These are phyloP conservation scores for Sitobion miscanthi DNA, from an alignment of 1,140 invertebrate genomes.

Conservation along the genomic window DNA sequence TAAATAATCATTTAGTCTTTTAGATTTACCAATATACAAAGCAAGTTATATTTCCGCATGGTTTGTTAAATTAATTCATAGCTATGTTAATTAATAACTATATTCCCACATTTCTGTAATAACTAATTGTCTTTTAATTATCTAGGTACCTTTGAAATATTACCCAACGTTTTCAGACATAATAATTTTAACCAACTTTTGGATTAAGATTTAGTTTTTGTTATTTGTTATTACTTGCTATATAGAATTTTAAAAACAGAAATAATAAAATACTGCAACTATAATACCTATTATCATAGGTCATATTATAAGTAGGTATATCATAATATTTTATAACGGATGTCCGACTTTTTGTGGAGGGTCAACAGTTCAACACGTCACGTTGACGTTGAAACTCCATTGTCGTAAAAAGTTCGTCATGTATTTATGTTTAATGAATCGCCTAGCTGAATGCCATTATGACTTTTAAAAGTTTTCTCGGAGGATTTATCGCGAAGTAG, in stretches of 20 bases:
- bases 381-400: not conserved
- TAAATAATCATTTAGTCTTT: slow-evolving; percentile 5
- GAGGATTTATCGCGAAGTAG: not conserved
- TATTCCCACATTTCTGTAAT: not conserved
- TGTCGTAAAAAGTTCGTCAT: not conserved
- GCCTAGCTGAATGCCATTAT: not conserved
- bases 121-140: not conserved
- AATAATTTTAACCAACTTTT: not conserved
- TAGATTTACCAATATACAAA: not conserved
- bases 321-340: not conserved
- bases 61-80: slow-evolving; percentile 13
- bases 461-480: not conserved
- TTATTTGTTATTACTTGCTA: no score
- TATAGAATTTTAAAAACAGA: no score
- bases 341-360: not conserved
- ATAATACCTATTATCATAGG: not conserved
- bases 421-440: slow-evolving; percentile 6
- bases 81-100: slow-evolving; percentile 6
- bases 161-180: not conserved
- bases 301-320: not conserved
- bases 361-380: not conserved
- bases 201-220: no score
- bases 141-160: not conserved
- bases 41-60: not conserved
- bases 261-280: no score